Base-by-base conservation (phyloP, 2,888 invertebrate species). In the Notodonta ziczac region DNA sequence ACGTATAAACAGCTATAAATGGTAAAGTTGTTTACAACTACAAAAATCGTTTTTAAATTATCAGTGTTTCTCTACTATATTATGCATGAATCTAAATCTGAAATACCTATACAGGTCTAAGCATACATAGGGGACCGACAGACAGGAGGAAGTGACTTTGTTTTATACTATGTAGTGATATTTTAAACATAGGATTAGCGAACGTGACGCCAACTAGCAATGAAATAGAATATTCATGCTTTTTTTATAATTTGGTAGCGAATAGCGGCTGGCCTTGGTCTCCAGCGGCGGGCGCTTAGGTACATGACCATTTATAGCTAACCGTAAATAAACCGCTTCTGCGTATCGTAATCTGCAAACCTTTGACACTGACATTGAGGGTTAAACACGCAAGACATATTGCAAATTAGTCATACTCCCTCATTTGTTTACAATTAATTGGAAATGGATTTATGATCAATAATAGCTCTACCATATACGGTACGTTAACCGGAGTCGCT, bases 241-340 rank as follows among this genome's bases (percentile, higher is more conserved):
- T 56, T 60, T 64, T 65, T 69, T 72, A 60, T 59, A 57, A 56
- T 61, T 67, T 35, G 40, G 63, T 65, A 57, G 58, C 60, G 39
- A 68, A 68, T 67, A 76, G 79, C 69, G 56, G 85, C 78, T 81
- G 76, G 74, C 89, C 90, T 89, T 89, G 88, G 79, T 73, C 62
- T 61, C 63, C 70, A 67, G 65, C 77, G 73, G 75, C 73, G 77
- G 77, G 71, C 72, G 70, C 70, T 68, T 78, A 86, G 87, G 85
- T 88, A 78, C 75, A 78, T 75, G 83, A 81, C 88, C 89, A 85
- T 85, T 81, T 81, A 85, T 73, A 82, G 83, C 80, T 81, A 81
- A 78, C 83, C 74, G 66, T 69, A 69, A 73, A 69, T 76, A 73
- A 70, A 72, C 72, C 74, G 73, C 67, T 79, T 80, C 74, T 67